Base-by-base conservation (phyloP, 2,797 vertebrate genomes). In the Scarus forsteni region DNA sequence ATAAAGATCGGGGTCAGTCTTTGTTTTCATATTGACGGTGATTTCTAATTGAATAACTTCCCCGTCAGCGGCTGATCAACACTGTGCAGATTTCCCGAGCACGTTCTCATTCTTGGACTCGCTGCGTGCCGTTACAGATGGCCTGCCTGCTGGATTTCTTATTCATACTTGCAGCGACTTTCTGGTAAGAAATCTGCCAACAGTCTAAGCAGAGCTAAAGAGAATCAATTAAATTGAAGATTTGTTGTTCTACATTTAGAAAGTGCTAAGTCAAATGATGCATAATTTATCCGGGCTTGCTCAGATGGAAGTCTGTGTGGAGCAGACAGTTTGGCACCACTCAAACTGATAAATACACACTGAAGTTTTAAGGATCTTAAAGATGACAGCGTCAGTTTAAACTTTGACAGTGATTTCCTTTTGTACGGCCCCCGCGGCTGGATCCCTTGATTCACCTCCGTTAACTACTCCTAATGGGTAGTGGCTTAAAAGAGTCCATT, bases 401-500 rank as follows among this genome's bases (percentile, higher is more conserved):
- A 60, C 51, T 59, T 65, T 75, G 66, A 86, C 54, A 14, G 48
- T 2, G 12, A 12, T 73, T 60, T 74, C 14, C 40, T 75, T 87
- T 85, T 77, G 50, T 83, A 72, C 52, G 45, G 34, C 64, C 50
- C 38, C 49, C 45, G 39, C 2, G 39, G 55, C 68, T 56, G 35
- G 58, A 69, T 81, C 42, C 61, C 56, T 74, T 60, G 66, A 71
- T 72, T 84, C 66, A 77, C 70, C 64, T 74, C 75, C 49, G 71
- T 85, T 87, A 85, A 81, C 71, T 66, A 70, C 77, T 77, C 57
- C 73, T 73, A 78, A 89, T 83, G 78, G 73, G 78, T 88, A 87
- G 88, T 81, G 81, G 81, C 71, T 78, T 77, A 66, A 78, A 82
- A 81, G 62, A 87, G 80, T 83, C 79, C 86, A 89, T 90, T 88